Conservation (phyloP, 2,797 vertebrate species). For the Steatocranus sp. region DNA sequence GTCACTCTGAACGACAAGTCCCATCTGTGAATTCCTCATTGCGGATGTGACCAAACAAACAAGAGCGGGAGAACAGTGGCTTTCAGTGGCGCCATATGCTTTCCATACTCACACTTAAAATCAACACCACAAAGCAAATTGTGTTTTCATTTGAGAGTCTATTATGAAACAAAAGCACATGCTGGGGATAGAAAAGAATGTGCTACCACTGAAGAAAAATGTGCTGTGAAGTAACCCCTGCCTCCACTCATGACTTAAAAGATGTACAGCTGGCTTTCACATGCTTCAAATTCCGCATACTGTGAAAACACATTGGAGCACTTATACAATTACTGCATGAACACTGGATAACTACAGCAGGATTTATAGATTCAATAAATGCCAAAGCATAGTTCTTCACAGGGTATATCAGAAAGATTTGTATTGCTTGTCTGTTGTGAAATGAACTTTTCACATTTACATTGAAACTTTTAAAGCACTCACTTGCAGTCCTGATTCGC, state of each 20-base stretch:
- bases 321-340: not conserved
- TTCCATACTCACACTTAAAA: slow-evolving; percentile 2
- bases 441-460: not conserved
- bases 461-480: not conserved
- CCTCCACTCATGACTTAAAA: not conserved
- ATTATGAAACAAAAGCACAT: slow-evolving; percentile 37
- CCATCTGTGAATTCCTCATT: slow-evolving; percentile 28
- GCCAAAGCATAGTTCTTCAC: not conserved
- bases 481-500: rapidly evolving
- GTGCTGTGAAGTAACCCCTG: not conserved
- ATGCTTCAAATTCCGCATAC: slow-evolving; percentile 19
- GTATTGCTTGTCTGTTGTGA: not conserved
- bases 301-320: not conserved
- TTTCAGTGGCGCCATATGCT: slow-evolving; percentile 30
- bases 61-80: not conserved
- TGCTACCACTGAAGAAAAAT: slow-evolving; percentile 14
- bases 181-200: not conserved
- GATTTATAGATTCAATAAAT: not conserved
- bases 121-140: slow-evolving; percentile 4
- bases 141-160: slow-evolving; percentile 17
- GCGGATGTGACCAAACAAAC: slow-evolving; percentile 20
- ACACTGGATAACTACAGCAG: not conserved
- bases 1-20: not conserved
- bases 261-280: slow-evolving; percentile 7
- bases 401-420: not conserved